Evolutionary conservation across 2,888 invertebrate species (phyloP).

Genomic region (Amphimallon solstitiale): DNA sequence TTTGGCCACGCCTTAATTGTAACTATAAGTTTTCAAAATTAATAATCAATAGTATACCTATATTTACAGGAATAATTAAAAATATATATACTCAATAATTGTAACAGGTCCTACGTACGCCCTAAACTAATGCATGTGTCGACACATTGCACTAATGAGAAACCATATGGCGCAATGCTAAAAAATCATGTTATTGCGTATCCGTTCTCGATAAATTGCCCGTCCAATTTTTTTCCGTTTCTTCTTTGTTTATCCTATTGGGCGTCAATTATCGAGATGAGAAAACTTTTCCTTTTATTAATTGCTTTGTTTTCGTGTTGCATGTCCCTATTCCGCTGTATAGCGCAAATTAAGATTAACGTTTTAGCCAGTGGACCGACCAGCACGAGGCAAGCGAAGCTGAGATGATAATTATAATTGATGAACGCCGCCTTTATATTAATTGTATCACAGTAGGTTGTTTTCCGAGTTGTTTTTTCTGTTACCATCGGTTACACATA

Average conservation of each 20-base stretch:
- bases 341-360: slow-evolving; percentile 30
- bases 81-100: too few relatives aligned
- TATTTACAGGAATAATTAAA: too few relatives aligned
- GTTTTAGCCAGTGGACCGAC: slow-evolving; percentile 15
- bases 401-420: slow-evolving; percentile 33
- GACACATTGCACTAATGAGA: too few relatives aligned
- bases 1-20: too few relatives aligned
- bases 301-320: slow-evolving; percentile 31
- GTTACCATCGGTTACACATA: not conserved
- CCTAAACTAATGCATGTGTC: too few relatives aligned
- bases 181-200: slow-evolving; percentile 11
- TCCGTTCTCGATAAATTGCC: slow-evolving; percentile 7
- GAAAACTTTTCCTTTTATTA: slow-evolving; percentile 35
- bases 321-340: slow-evolving; percentile 1
- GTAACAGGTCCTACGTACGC: too few relatives aligned
- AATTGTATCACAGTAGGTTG: slow-evolving; percentile 18
- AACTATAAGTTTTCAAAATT: too few relatives aligned
- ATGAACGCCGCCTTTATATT: slow-evolving; percentile 22
- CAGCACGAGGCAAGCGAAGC: not conserved
- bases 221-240: not conserved
- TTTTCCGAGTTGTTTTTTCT: not conserved
- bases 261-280: slow-evolving; percentile 31
- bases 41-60: too few relatives aligned
- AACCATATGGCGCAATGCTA: slow-evolving; percentile 11
- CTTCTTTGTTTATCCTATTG: slow-evolving; percentile 23